Evolutionary conservation across 2,888 invertebrate species (phyloP).

Genomic region (Folsomia manolachei): DNA sequence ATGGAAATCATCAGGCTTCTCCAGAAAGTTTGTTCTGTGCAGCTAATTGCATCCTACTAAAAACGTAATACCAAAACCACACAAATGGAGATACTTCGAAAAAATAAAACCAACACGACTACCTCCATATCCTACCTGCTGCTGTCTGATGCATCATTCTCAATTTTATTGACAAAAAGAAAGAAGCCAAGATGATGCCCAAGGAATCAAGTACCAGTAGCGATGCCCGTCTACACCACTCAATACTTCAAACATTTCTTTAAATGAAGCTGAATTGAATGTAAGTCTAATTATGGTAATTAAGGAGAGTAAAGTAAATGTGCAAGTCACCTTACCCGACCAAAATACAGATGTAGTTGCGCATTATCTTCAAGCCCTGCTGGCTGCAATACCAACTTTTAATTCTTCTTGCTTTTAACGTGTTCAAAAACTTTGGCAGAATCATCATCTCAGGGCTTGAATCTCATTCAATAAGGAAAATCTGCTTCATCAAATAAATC

Average conservation of each 20-base stretch:
- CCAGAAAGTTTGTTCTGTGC: not conserved
- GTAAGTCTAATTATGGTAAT: conserved; percentile 22
- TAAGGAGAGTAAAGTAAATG: conserved; percentile 11
- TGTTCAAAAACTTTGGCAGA: not conserved
- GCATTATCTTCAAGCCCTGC: not conserved
- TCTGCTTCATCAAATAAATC: too few species aligned
- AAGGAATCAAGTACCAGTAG: not conserved
- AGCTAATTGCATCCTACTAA: conserved; percentile 1
- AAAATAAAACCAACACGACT: not conserved
- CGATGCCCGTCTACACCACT: not conserved
- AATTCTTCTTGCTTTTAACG: not conserved
- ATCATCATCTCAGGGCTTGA: not conserved
- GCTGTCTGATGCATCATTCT: not conserved
- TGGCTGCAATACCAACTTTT: not conserved
- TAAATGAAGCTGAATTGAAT: conserved; percentile 9
- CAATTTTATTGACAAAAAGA: conserved; percentile 5
- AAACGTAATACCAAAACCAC: not conserved
- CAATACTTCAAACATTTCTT: conserved; percentile 2
- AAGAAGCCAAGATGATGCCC: not conserved
- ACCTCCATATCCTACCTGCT: not conserved
- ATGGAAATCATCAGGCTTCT: not conserved
- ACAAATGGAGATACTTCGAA: not conserved
- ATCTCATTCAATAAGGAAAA: not conserved
- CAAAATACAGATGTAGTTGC: not conserved
- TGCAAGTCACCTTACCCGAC: conserved; percentile 14